Conservation (phyloP, 2,888 invertebrate species). For the Morpho deidamia region DNA sequence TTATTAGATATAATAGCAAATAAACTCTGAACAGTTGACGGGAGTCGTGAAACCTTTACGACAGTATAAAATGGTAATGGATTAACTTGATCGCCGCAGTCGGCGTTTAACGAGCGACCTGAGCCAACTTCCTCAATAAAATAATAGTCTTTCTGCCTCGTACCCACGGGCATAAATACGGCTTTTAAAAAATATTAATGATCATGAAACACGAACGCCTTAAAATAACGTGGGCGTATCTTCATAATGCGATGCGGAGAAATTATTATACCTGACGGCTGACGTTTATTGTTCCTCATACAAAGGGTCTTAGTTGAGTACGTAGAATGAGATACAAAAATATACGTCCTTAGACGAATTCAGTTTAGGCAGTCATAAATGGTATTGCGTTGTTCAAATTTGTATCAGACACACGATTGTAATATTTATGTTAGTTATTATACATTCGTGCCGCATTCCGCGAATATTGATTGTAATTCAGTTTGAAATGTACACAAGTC, state of each 20-base stretch:
- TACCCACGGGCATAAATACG: slow-evolving; percentile 28
- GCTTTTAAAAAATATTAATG: slow-evolving; percentile 31
- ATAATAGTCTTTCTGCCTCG: slow-evolving; percentile 48
- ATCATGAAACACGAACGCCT: slow-evolving; percentile 26
- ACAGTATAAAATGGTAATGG: slow-evolving; percentile 72
- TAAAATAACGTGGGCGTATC: slow-evolving; percentile 23
- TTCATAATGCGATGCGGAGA: slow-evolving; percentile 15
- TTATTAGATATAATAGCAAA: slow-evolving; percentile 29
- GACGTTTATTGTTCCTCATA: slow-evolving; percentile 6
- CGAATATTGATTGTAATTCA: too few relatives aligned
- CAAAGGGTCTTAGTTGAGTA: slow-evolving; percentile 2
- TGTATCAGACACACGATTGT: too few relatives aligned
- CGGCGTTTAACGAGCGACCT: slow-evolving; percentile 61
- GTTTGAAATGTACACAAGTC: too few relatives aligned
- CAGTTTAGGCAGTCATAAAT: background rate
- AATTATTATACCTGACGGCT: slow-evolving; percentile 8
- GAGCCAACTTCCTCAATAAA: slow-evolving; percentile 73
- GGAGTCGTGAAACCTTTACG: slow-evolving; percentile 70
- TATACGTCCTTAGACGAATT: background rate
- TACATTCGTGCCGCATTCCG: too few relatives aligned
- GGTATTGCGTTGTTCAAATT: too few relatives aligned
- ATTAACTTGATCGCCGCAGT: slow-evolving; percentile 64
- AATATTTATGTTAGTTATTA: too few relatives aligned
- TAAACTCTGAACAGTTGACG: slow-evolving; percentile 54
- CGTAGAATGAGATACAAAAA: background rate